Evolutionary conservation across 2,113 vertebrate genomes (phyloP), one percentile per base, ranked within the genome.

Genomic region (Albula goreensis): DNA sequence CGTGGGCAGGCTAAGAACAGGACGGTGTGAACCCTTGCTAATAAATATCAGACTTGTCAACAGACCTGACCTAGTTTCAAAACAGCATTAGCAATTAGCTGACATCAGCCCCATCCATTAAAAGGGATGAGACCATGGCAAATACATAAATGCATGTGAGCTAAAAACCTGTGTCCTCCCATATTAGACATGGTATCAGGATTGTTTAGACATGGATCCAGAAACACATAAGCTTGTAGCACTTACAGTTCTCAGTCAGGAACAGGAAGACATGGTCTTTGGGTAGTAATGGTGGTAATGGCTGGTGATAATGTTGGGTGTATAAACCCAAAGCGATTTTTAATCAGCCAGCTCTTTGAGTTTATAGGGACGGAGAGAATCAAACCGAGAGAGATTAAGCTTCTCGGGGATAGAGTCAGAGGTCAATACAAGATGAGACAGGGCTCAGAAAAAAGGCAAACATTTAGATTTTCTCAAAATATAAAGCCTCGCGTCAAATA

Each of bases 131-230:
- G 78, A 22, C 78, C 85, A 63, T 78, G 50, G 60, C 8, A 85
- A 80, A 74, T 66, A 66, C 60, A 22, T 78, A 52, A 80, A 80
- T 60, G 84, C n/a, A 60, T 85, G 50, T 80, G 51, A 78, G 78
- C 84, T 56, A 80, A 22, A 49, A 8, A 63, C 22, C 77, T 13
- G 49, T 63, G 31, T 19, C 31, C 19, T 80, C 50, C 19, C 10
- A 50, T 70, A 52, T 15, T 56, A 51, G 78, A 22, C 22, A 49
- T 52, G 11, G 66, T 57, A 51, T 83, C 56, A 48, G 41, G 19
- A 17, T 48, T 1, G n/a, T 12, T 56, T 22, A 85, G 74, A 41
- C 50, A 25, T 60, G 50, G 74, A 6, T 74, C 77, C 74, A 17
- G 48, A 79, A 79, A 79, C 2, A 41, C 48, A 12, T 79, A 41